Evolutionary conservation across 1,140 invertebrate genomes (phyloP), one percentile per base, ranked within the genome.

Genomic region (Scaptomyza graminum): DNA sequence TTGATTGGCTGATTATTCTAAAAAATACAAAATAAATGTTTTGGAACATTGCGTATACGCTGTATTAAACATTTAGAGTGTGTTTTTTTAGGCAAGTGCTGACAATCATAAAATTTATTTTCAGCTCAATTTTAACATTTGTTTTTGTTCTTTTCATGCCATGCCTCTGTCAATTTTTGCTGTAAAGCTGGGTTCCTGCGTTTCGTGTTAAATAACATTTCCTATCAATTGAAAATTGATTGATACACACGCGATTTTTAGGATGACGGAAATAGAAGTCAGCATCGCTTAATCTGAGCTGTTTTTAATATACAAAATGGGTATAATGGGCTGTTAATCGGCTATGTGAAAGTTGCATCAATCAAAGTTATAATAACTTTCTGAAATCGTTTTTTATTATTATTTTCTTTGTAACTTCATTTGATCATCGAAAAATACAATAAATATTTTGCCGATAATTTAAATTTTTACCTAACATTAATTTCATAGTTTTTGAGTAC

Each of bases 141-240:
- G 46, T 44, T 47, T 37, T 50, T 2, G 18, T 6, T 28, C 13
- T 43, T 16, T 46, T 56, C 49, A 47, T 46, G 47, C n/a, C n/a
- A n/a, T 71, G 67, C 47, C 56, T 74, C 57, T 85, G 76, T 80
- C 81, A 85, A 85, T 81, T 81, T 85, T 85, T 76, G 63, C 55
- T 39, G 56, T 47, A 43, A 39, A 52, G 49, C 41, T 60, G 50
- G 49, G 55, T 16, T 39, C 56, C 49, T 62, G 52, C 22, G 56
- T 68, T 62, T 63, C 44, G 25, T 50, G 47, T 63, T 55, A 88
- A 83, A 88, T 88, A 88, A 67, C 78, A 74, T 76, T 88, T 65
- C 70, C 78, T 90, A 90, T 87, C 81, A 90, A 90, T 90, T 90
- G 78, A 73, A 90, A 90, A 90, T 90, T 90, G 85, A 90, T 90